These are phyloP conservation scores for Homarus americanus DNA, from an alignment of 1,140 invertebrate genomes.

Conservation along the genomic window DNA sequence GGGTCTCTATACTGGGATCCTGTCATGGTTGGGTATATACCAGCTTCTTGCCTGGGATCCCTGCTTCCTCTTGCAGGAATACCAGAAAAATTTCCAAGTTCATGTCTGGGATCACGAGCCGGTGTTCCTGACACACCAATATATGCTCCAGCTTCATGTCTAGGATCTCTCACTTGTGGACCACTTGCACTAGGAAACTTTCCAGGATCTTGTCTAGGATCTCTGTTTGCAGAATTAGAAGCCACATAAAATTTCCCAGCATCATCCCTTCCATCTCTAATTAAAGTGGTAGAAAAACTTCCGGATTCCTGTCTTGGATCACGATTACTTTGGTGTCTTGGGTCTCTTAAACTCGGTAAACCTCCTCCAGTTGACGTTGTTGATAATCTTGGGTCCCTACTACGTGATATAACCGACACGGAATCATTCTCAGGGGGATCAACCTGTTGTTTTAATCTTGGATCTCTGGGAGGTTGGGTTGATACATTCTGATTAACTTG, in stretches of 20 bases:
- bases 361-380: background rate
- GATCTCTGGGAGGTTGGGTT: slow-evolving; percentile 35
- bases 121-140: background rate
- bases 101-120: slow-evolving; percentile 41
- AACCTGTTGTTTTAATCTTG: slow-evolving; percentile 46
- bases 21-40: background rate
- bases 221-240: slow-evolving; percentile 12
- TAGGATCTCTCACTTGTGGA: slow-evolving; percentile 35
- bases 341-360: slow-evolving; percentile 24
- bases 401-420: background rate
- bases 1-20: slow-evolving; percentile 46
- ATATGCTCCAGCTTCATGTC: slow-evolving; percentile 23
- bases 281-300: slow-evolving; percentile 12
- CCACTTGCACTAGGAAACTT: slow-evolving; percentile 13
- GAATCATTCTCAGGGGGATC: background rate
- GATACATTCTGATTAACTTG: slow-evolving; percentile 2
- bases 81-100: background rate
- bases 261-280: slow-evolving; percentile 50
- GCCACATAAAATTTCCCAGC: slow-evolving; percentile 13
- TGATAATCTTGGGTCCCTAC: slow-evolving; percentile 49
- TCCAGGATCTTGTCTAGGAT: slow-evolving; percentile 43
- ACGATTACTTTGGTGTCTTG: slow-evolving; percentile 48
- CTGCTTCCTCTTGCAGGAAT: background rate
- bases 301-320: slow-evolving; percentile 38
- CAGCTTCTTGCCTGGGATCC: slow-evolving; percentile 36